Base-by-base conservation (phyloP, 2,113 vertebrate genomes). In the Cyanoramphus novaezelandiae region DNA sequence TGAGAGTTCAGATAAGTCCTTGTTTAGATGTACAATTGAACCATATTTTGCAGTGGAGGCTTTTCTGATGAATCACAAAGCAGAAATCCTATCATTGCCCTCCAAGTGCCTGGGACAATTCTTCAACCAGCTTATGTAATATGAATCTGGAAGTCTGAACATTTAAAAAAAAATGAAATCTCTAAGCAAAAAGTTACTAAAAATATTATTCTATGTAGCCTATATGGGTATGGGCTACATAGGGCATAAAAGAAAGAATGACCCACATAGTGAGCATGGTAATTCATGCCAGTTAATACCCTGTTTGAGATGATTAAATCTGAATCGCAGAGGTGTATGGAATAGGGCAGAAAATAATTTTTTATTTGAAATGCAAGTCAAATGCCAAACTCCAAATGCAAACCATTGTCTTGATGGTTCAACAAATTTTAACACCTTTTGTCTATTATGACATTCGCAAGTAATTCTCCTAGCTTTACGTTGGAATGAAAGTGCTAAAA, bases 231-330 rank as follows among this genome's bases (percentile, higher is more conserved):
- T n/a, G 57, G 6, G 9, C 12, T 67, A 17, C 5, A 9, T 52
- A n/a, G 5, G 6, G 10, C 9, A 29, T 33, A 55, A 75, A 44
- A 72, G 39, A 64, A 7, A 63, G 31, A 80, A 53, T 23, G 4
- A 50, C n/a, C 39, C 25, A 44, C 29, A 3, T 19, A 11, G 9
- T 0, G 2, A 29, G 5, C 2, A 1, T 64, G 33, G 15, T 70
- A 35, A 68, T 49, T 59, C 14, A 25, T 23, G 17, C 6, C 15
- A 47, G 2, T 70, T 70, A 84, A 53, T 31, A 46, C 8, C 6
- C 31, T 52, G 4, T 37, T 71, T 55, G 43, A 18, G 28, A 21
- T 2, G 0, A 14, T 68, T 68, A 28, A 64, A 64, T 41, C 20
- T 79, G 62, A 88, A 60, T 68, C 29, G 31, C 31, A 82, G 21